A percentile compares a stretch with the other conserved stretches of the same genome.
phyloP scores from a whole-genome alignment of 2,113 vertebrate genomes.

The Trematocara unimaculatum region DNA sequence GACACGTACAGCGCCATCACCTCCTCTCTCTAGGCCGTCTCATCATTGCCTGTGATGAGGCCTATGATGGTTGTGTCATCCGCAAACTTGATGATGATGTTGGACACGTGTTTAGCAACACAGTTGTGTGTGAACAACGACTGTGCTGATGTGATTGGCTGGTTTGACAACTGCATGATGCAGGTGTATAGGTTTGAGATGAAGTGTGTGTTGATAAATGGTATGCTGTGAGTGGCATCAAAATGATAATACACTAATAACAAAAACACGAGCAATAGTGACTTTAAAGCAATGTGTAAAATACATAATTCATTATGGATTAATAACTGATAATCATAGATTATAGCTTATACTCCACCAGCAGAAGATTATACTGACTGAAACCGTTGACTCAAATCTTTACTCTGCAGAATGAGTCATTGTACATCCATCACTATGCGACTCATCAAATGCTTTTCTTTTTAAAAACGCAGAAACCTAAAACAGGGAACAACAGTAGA shows the following conservation, averaged over 20 bases:
- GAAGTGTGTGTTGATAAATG: neutral
- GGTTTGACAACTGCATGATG: neutral
- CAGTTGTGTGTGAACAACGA: no score
- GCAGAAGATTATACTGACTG: neutral
- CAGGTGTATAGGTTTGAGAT: neutral
- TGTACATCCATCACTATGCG: fast-evolving
- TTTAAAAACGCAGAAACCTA: neutral
- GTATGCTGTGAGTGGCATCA: neutral
- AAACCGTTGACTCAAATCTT: neutral
- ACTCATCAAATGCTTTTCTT: neutral
- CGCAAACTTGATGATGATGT: no score
- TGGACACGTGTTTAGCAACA: no score
- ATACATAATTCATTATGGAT: neutral
- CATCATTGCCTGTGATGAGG: no score
- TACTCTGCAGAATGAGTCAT: neutral
- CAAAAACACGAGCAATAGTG: neutral
- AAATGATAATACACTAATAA: neutral
- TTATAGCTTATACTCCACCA: neutral
- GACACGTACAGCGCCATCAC: no score
- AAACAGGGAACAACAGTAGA: neutral
- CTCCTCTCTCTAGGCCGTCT: no score
- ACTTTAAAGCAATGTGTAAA: neutral
- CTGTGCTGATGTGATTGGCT: neutral
- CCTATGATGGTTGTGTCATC: no score
- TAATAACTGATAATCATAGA: neutral